phyloP scores from a whole-genome alignment of 2,113 vertebrate genomes.

The Chaetodon trifascialis region DNA sequence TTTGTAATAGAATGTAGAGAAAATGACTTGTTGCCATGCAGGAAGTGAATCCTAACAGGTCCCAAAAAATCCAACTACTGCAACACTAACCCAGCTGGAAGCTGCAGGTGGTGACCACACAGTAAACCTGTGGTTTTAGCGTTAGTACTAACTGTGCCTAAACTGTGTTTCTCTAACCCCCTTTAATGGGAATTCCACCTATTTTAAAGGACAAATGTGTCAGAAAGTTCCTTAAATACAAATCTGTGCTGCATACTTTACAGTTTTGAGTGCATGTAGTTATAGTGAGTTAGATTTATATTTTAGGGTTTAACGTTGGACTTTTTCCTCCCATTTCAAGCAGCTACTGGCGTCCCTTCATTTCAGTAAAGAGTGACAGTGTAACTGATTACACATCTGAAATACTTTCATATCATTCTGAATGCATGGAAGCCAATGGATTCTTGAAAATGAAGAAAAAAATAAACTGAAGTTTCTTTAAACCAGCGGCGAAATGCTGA shows the following conservation, averaged over 20 bases:
- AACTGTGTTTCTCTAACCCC: slow-evolving; percentile 31
- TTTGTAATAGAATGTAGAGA: slow-evolving; percentile 54
- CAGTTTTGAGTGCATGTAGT: not conserved
- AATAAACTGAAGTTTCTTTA: not conserved
- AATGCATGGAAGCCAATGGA: not conserved
- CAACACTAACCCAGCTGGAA: not conserved
- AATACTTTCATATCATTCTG: not conserved
- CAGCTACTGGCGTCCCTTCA: not conserved
- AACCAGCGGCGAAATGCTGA: not conserved
- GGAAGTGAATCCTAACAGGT: slow-evolving; percentile 10
- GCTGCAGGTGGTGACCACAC: not conserved
- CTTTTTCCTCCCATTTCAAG: not conserved
- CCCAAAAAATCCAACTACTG: slow-evolving; percentile 5
- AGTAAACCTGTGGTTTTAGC: slow-evolving; percentile 28
- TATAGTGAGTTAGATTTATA: not conserved
- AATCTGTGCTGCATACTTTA: slow-evolving; percentile 4
- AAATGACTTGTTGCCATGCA: slow-evolving; percentile 19
- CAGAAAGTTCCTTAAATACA: not conserved
- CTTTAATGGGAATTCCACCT: slow-evolving; percentile 38
- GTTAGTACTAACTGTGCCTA: slow-evolving; percentile 65
- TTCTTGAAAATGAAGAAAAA: not conserved
- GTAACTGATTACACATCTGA: not conserved
- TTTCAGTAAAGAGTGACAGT: not conserved
- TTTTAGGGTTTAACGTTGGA: not conserved
- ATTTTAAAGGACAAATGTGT: slow-evolving; percentile 1